phyloP scores from a whole-genome alignment of 2,888 invertebrate genomes.

The Hirtodrosophila cameraria region DNA sequence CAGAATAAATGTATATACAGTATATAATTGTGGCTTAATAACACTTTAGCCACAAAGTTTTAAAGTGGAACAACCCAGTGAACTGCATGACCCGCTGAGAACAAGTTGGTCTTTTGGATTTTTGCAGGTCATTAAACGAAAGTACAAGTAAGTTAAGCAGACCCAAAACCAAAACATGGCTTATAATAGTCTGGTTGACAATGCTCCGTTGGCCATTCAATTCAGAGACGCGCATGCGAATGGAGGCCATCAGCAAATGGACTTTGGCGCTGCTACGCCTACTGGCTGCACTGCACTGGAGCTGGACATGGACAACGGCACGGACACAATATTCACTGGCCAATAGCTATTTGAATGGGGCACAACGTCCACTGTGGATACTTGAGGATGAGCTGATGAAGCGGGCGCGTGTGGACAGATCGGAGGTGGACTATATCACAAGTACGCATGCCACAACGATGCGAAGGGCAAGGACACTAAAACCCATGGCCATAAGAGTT shows the following conservation, averaged over 20 bases:
- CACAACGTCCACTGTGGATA: constrained; percentile 79
- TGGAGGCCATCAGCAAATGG: constrained; percentile 49
- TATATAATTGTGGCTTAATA: constrained; percentile 10
- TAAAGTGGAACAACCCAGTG: constrained; percentile 35
- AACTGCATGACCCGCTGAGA: constrained; percentile 46
- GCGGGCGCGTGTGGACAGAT: constrained; percentile 30
- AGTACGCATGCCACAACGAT: constrained; percentile 11
- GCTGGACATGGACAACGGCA: constrained; percentile 29
- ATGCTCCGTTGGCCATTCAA: constrained; percentile 34
- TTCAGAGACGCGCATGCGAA: constrained; percentile 26
- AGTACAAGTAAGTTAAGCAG: constrained; percentile 39
- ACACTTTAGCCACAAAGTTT: constrained; percentile 10
- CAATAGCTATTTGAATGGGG: constrained; percentile 58
- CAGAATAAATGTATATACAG: not conserved
- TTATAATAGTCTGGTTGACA: constrained; percentile 40
- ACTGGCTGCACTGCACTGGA: constrained; percentile 20
- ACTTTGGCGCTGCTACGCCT: constrained; percentile 34
- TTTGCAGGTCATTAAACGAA: constrained; percentile 56
- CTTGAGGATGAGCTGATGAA: constrained; percentile 72
- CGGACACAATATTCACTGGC: constrained; percentile 9
- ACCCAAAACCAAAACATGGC: not conserved
- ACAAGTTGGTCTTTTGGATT: constrained; percentile 52
- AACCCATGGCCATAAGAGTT: constrained; percentile 35
- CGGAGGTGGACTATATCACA: constrained; percentile 33
- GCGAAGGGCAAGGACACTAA: not conserved